Percentiles rank a stretch among this genome's conserved stretches.
phyloP scores from a whole-genome alignment of 1,140 invertebrate genomes.

The Pinna nobilis region DNA sequence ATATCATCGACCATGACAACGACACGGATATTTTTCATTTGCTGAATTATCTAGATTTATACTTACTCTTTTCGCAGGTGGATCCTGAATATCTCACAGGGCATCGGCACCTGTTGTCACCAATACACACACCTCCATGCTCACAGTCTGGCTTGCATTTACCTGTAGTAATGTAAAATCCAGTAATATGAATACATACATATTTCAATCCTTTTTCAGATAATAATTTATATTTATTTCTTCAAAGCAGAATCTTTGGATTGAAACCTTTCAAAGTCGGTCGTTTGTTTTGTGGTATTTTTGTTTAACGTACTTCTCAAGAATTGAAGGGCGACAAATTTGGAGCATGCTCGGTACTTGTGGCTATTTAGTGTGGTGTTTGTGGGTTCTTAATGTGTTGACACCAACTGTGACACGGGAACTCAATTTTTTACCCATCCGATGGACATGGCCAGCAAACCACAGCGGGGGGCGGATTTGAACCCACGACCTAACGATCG shows the following conservation, averaged over 20 bases:
- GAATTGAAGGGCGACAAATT: not conserved
- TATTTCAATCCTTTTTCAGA: not conserved
- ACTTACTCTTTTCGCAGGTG: conserved; percentile 31
- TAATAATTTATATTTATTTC: not conserved
- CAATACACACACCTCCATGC: conserved; percentile 42
- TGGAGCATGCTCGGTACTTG: too few relatives aligned
- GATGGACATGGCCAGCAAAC: not conserved
- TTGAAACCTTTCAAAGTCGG: not conserved
- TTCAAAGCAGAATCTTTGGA: not conserved
- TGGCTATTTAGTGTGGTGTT: too few relatives aligned
- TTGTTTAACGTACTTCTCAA: not conserved
- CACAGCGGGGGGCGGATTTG: not conserved
- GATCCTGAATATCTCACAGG: conserved; percentile 34
- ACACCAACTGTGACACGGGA: too few relatives aligned
- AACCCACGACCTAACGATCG: not conserved
- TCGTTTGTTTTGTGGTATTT: not conserved
- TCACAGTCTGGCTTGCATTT: conserved; percentile 35
- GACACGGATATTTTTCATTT: too few relatives aligned
- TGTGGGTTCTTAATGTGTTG: too few relatives aligned
- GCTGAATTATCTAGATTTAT: too few relatives aligned
- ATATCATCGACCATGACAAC: too few relatives aligned
- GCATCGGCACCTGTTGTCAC: conserved; percentile 37
- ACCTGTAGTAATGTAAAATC: conserved; percentile 4
- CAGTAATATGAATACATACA: not conserved
- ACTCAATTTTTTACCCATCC: not conserved